These are phyloP conservation scores for Aproaerema taeniolella DNA, from an alignment of 2,888 invertebrate species.

Conservation along the genomic window DNA sequence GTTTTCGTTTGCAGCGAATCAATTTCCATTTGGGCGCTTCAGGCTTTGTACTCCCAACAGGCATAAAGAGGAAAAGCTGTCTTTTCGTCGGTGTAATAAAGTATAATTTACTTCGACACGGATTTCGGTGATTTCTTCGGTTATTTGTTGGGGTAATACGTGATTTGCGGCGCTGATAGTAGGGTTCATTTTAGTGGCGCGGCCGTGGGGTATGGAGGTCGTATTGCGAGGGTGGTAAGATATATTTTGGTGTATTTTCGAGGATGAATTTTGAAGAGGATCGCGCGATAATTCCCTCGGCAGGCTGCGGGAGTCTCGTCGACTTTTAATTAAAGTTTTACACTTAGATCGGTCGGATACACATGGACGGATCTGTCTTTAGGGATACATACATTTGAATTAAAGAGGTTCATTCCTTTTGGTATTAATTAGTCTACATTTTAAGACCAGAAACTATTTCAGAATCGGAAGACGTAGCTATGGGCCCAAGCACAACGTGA, in stretches of 20 bases:
- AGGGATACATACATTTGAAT: no score
- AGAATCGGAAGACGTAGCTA: no score
- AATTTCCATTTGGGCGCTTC: conserved; percentile 60
- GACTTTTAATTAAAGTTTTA: conserved; percentile 57
- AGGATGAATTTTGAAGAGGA: conserved; percentile 30
- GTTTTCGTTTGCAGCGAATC: conserved; percentile 59
- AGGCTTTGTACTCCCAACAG: conserved; percentile 24
- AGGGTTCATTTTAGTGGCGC: conserved; percentile 39
- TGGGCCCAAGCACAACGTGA: no score
- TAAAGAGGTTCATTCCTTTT: no score
- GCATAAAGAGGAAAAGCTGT: conserved; percentile 35
- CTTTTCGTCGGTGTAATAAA: conserved; percentile 42
- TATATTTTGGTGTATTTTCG: conserved; percentile 28
- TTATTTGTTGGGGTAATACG: conserved; percentile 67
- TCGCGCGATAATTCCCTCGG: conserved; percentile 30
- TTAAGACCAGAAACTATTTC: no score
- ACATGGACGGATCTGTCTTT: neutral
- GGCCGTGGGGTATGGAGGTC: conserved; percentile 9
- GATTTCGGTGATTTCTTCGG: conserved; percentile 44
- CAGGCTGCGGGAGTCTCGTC: conserved; percentile 36
- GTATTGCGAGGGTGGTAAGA: conserved; percentile 34
- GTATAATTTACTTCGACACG: conserved; percentile 45
- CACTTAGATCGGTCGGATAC: conserved; percentile 16
- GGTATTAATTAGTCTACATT: no score
- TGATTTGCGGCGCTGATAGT: conserved; percentile 61